A percentile compares a stretch with the other conserved stretches of the same genome.
Evolutionary conservation across 2,113 vertebrate genomes (phyloP).

Genomic region (Platanista minor): DNA sequence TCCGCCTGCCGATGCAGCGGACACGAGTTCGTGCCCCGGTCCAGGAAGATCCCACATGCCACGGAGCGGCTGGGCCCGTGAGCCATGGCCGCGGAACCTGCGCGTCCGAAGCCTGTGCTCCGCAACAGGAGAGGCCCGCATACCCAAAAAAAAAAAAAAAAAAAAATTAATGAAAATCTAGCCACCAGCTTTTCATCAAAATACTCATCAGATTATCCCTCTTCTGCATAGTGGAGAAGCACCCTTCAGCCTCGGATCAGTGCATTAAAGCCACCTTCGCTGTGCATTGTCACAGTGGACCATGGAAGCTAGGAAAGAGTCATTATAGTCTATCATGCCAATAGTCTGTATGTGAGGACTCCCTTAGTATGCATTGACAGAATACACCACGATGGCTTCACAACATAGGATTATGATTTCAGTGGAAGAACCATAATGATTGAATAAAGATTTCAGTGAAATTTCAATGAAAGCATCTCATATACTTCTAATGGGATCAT

Average conservation of each 20-base stretch:
- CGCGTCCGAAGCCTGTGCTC: too few relatives aligned
- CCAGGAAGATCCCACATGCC: too few relatives aligned
- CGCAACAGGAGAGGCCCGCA: too few relatives aligned
- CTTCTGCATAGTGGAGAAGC: constrained; percentile 40
- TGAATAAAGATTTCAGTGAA: constrained; percentile 73
- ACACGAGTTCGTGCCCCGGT: too few relatives aligned
- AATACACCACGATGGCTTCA: constrained; percentile 43
- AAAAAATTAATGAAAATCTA: constrained; percentile 70
- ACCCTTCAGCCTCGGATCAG: constrained; percentile 65
- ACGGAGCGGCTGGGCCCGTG: too few relatives aligned
- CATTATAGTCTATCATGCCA: constrained; percentile 73
- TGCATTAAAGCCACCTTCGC: constrained; percentile 75
- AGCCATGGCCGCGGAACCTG: too few relatives aligned
- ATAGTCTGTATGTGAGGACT: constrained; percentile 73
- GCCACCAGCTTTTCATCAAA: constrained; percentile 70
- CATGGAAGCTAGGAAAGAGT: constrained; percentile 65
- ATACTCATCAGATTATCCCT: constrained; percentile 67
- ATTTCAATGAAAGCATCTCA: constrained; percentile 66
- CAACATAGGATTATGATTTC: constrained; percentile 69
- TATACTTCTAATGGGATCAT: constrained; percentile 64
- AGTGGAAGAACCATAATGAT: constrained; percentile 63
- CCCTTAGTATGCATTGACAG: constrained; percentile 75
- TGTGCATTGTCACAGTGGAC: constrained; percentile 70
- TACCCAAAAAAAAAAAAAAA: constrained; percentile 80
- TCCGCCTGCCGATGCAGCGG: too few relatives aligned